Base-by-base conservation (phyloP, 2,113 vertebrate species). In the Pongo pygmaeus region DNA sequence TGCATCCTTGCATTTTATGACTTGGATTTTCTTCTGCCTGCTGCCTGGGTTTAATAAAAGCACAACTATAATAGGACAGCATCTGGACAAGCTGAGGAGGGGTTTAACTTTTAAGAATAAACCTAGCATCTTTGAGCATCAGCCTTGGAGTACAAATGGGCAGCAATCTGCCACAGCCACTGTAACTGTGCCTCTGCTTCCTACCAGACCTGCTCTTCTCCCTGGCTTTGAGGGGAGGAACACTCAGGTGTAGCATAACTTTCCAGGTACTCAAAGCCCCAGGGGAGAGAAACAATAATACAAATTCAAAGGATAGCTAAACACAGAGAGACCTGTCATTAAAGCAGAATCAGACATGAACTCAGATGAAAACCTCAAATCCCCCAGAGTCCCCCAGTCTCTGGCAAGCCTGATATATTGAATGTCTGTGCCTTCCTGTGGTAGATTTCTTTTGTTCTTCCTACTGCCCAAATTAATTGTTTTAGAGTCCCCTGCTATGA, bases 281-380 rank as follows among this genome's bases (percentile, higher is more conserved):
- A 20, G 30, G 46, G 6, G 61, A 55, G n/a, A 95, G 48, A 79
- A 75, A n/a, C 25, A 59, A 35, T 25, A 35, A 85, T n/a, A 48
- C 32, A n/a, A n/a, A 55, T 81, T 35, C n/a, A 80, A 75, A 79
- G 35, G 43, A 81, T 23, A 25, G 75, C 43, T 93, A 22, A 57
- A 12, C 55, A 20, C 30, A 1, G 27, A 30, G 80, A 94, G 23
- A 17, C 2, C 50, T 59, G 18, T 48, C 64, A 10, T 43, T 10
- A 72, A 72, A 80, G 8, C 27, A 92, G 48, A 80, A 81, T 38
- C 46, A 70, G 80, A 84, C 91, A 94, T 80, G 27, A 93, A 43
- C 20, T 77, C 61, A 55, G 23, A 40, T 1, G 5, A 48, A 87
- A 85, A 87, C 12, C 30, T 74, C 22, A 84, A 79, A 59, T 17